phyloP scores from a whole-genome alignment of 2,113 vertebrate genomes.

The Solenodon paradoxus region DNA sequence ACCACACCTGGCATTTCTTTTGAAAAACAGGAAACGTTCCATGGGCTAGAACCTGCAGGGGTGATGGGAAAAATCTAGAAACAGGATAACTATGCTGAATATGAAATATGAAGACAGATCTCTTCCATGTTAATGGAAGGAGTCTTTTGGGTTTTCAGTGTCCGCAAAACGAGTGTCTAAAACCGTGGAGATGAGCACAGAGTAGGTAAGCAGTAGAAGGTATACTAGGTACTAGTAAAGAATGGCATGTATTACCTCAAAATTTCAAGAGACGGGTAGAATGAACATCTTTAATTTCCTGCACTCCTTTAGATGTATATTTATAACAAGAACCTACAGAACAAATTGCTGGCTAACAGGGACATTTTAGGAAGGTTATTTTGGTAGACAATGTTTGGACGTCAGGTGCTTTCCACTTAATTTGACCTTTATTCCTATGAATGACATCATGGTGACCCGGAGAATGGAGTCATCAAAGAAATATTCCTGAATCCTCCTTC shows the following conservation, averaged over 20 bases:
- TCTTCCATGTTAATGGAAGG: not conserved
- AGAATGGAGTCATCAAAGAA: not conserved
- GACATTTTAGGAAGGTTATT: not conserved
- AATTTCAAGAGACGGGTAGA: not conserved
- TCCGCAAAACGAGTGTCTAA: not conserved
- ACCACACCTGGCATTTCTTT: slow-evolving; percentile 41
- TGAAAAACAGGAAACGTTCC: slow-evolving; percentile 33
- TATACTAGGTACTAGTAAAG: not conserved
- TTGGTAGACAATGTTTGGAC: not conserved
- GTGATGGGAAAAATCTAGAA: not conserved
- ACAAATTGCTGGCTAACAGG: not conserved
- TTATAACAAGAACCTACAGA: not conserved
- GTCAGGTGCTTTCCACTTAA: not conserved
- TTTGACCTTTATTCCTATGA: not conserved
- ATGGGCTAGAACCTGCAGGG: not conserved
- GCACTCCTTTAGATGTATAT: not conserved
- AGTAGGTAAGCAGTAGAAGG: not conserved
- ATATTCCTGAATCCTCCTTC: not conserved
- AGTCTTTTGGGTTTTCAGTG: not conserved
- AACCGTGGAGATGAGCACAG: not conserved
- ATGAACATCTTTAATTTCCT: not conserved
- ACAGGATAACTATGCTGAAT: not conserved
- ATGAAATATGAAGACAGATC: slow-evolving; percentile 11
- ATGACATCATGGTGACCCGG: not conserved
- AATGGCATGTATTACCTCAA: not conserved